A percentile compares a stretch with the other conserved stretches of the same genome.
Evolutionary conservation across 2,113 vertebrate species (phyloP).

Genomic region (Acinonyx jubatus): DNA sequence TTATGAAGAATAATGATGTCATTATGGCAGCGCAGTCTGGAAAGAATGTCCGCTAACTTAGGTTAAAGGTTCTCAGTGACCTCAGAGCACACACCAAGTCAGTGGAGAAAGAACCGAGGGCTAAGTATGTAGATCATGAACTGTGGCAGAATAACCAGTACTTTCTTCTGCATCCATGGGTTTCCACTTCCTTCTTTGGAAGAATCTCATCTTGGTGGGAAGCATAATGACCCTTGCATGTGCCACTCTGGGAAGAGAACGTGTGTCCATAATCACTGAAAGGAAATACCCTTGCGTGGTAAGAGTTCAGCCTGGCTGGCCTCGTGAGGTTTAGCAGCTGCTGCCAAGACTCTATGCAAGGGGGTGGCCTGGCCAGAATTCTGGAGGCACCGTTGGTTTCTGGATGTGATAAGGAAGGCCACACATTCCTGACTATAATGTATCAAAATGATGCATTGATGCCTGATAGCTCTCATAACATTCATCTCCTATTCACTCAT

Average conservation of each 20-base stretch:
- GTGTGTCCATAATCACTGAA: slow-evolving; percentile 30
- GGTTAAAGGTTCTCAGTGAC: background rate
- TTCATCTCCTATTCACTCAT: background rate
- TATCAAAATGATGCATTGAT: background rate
- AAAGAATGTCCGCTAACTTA: background rate
- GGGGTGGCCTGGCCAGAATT: background rate
- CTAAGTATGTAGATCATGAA: background rate
- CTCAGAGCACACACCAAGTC: background rate
- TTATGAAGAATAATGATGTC: slow-evolving; percentile 15
- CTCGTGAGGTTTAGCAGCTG: background rate
- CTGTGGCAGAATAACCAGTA: background rate
- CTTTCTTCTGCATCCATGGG: background rate
- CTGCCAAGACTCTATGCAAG: background rate
- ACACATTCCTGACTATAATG: background rate
- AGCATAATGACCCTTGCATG: slow-evolving; percentile 2
- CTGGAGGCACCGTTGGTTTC: background rate
- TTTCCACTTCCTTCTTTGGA: slow-evolving; percentile 62
- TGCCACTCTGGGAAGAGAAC: slow-evolving; percentile 46
- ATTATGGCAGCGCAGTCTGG: background rate
- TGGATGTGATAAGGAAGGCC: background rate
- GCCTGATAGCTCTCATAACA: background rate
- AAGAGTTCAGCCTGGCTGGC: background rate
- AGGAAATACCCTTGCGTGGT: slow-evolving; percentile 14
- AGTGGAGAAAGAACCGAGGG: background rate
- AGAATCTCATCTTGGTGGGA: slow-evolving; percentile 25